Evolutionary conservation across 2,888 invertebrate species (phyloP).

Genomic region (Cantharis rufa): DNA sequence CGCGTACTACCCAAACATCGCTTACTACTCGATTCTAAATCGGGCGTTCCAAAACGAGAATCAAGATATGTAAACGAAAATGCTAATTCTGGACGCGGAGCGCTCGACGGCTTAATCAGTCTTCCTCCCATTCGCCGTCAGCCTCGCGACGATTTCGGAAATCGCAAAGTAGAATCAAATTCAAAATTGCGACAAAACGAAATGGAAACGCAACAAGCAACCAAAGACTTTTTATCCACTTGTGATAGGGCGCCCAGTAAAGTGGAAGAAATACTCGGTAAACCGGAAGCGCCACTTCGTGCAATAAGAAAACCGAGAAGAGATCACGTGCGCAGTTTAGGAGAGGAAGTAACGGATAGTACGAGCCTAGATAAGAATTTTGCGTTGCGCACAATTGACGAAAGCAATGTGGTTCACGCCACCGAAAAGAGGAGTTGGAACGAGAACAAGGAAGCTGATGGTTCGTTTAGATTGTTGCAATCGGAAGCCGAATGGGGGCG

Average conservation of each 20-base stretch:
- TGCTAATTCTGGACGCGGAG: constrained; percentile 21
- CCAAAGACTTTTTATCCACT: constrained; percentile 43
- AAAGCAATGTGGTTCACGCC: constrained; percentile 40
- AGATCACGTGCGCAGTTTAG: constrained; percentile 53
- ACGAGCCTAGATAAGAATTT: constrained; percentile 44
- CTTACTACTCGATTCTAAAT: constrained; percentile 13
- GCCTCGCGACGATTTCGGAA: constrained; percentile 18
- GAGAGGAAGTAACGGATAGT: constrained; percentile 58
- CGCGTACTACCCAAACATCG: constrained; percentile 19
- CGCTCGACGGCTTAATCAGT: constrained; percentile 55
- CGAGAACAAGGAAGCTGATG: constrained; percentile 15
- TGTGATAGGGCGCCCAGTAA: constrained; percentile 50
- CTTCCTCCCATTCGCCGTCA: constrained; percentile 60
- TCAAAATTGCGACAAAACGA: constrained; percentile 9
- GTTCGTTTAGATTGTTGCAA: constrained; percentile 21
- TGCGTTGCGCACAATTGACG: constrained; percentile 52
- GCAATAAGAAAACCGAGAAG: constrained; percentile 43
- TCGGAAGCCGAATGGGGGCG: constrained; percentile 34
- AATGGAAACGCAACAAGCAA: constrained; percentile 14
- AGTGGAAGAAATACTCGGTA: constrained; percentile 51
- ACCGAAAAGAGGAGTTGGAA: constrained; percentile 8
- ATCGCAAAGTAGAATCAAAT: constrained; percentile 5
- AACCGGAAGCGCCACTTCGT: constrained; percentile 48
- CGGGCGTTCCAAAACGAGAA: constrained; percentile 34
- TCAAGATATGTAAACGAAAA: constrained; percentile 22